Conservation (phyloP, 2,888 invertebrate species). For the Eupithecia tripunctaria region DNA sequence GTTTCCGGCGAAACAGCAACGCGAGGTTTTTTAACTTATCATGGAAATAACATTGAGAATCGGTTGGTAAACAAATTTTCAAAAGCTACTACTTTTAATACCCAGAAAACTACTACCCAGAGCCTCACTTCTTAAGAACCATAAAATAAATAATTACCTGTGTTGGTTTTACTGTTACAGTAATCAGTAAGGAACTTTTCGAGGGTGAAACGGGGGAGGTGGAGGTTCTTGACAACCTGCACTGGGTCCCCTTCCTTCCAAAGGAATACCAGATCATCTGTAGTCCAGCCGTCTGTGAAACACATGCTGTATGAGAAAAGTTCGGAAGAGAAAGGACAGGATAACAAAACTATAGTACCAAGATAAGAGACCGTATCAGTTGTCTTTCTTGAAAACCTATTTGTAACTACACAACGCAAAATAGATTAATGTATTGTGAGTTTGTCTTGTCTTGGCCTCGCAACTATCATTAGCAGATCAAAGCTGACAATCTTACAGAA, state of each 20-base stretch:
- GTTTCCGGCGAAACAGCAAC: constrained; percentile 19
- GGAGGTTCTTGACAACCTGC: constrained; percentile 96
- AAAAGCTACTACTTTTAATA: constrained; percentile 15
- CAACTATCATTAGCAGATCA: constrained; percentile 13
- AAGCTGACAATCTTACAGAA: constrained; percentile 3
- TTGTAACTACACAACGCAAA: not conserved
- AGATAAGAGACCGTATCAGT: not conserved
- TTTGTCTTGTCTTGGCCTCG: constrained; percentile 12
- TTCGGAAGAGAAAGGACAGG: not conserved
- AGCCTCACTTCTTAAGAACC: constrained; percentile 29
- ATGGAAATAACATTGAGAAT: constrained; percentile 9
- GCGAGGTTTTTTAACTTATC: constrained; percentile 14
- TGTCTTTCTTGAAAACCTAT: not conserved
- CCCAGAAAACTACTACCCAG: constrained; percentile 42
- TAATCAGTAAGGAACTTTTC: constrained; percentile 98
- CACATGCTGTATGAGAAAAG: constrained; percentile 21
- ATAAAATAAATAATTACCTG: constrained; percentile 85
- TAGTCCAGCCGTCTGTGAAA: constrained; percentile 96
- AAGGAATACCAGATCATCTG: constrained; percentile 96
- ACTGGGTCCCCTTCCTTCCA: constrained; percentile 98
- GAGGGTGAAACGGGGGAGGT: constrained; percentile 96
- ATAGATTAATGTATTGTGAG: not conserved
- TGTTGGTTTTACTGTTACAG: constrained; percentile 98
- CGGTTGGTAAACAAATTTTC: constrained; percentile 18
- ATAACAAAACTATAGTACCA: not conserved